A percentile compares a stretch with the other conserved stretches of the same genome.
Conservation (phyloP, 2,888 invertebrate species). For the Volucella inflata region DNA sequence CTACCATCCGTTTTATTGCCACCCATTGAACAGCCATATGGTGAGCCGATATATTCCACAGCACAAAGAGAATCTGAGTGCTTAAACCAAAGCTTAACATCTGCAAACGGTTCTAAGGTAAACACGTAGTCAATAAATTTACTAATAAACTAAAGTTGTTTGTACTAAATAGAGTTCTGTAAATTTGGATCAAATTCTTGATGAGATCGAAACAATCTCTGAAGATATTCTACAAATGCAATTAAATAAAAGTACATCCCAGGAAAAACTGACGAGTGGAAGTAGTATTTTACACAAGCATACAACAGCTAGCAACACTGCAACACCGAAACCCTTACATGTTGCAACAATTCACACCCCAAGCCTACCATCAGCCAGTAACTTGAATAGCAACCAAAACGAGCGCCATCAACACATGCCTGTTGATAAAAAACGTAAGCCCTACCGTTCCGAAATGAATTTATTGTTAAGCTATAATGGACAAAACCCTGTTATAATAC, state of each 20-base stretch:
- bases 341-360: constrained; percentile 53
- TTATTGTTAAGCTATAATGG: constrained; percentile 82
- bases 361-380: constrained; percentile 39
- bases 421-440: constrained; percentile 79
- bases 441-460: constrained; percentile 84
- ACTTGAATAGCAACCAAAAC: constrained; percentile 25
- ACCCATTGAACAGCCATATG: constrained; percentile 51
- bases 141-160: neutral
- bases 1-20: constrained; percentile 61
- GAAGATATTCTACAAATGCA: constrained; percentile 83
- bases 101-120: constrained; percentile 68
- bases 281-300: neutral
- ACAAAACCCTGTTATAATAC: constrained; percentile 79
- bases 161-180: constrained; percentile 84
- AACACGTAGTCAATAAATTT: neutral
- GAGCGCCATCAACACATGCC: constrained; percentile 38
- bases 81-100: constrained; percentile 76
- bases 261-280: constrained; percentile 78
- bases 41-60: constrained; percentile 82
- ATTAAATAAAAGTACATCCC: constrained; percentile 80
- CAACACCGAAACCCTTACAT: constrained; percentile 26
- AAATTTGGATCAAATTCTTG: constrained; percentile 88
- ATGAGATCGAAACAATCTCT: constrained; percentile 87
- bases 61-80: constrained; percentile 81
- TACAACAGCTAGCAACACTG: constrained; percentile 6